Evolutionary conservation across 2,888 invertebrate species (phyloP).

Genomic region (Tolmerus cingulatus): DNA sequence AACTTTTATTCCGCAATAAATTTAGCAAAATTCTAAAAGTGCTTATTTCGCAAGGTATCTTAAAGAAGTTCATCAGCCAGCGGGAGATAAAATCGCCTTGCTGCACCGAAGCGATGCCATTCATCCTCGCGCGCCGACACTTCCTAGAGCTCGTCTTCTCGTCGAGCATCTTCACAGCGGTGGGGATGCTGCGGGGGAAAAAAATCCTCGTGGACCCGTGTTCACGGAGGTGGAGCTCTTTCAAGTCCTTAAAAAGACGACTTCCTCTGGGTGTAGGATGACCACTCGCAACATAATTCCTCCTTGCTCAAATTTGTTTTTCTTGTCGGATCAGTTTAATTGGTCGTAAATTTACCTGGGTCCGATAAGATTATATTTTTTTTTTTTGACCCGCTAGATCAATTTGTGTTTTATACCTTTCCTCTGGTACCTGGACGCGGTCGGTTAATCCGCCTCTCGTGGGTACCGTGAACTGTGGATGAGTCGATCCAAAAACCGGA

Average conservation of each 20-base stretch:
- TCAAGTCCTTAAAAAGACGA: background rate
- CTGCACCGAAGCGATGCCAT: background rate
- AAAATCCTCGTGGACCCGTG: background rate
- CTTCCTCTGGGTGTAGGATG: conserved; percentile 12
- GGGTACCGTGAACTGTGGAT: background rate
- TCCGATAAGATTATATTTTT: conserved; percentile 24
- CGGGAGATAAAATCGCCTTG: background rate
- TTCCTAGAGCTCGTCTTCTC: background rate
- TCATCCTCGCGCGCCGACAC: background rate
- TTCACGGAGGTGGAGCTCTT: background rate
- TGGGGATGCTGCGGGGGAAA: background rate
- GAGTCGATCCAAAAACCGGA: conserved; percentile 20
- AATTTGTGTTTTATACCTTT: conserved; percentile 3
- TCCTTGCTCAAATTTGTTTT: conserved; percentile 36
- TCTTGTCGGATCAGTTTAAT: conserved; percentile 39
- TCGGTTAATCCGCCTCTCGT: background rate
- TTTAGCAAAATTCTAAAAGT: background rate
- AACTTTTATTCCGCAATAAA: background rate
- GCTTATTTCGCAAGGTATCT: background rate
- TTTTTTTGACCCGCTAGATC: conserved; percentile 8
- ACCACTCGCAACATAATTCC: conserved; percentile 32
- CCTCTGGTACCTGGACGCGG: background rate
- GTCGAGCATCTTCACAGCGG: background rate
- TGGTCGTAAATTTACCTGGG: conserved; percentile 30
- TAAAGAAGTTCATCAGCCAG: background rate